A percentile compares a stretch with the other conserved stretches of the same genome.
Conservation (phyloP, 2,113 vertebrate species). For the Saimiri boliviensis region DNA sequence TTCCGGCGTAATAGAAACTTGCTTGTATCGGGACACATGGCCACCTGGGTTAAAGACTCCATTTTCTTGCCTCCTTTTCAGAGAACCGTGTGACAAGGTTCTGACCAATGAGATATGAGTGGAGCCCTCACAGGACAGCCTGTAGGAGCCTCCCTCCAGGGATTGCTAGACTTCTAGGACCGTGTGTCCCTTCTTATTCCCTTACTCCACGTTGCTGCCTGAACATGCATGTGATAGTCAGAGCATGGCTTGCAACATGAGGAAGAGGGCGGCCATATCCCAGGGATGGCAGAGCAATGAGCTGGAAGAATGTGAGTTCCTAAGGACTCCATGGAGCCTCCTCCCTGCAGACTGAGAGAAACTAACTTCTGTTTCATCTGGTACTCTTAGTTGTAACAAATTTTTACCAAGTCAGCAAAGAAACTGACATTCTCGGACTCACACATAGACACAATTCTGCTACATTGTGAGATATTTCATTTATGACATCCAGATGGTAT, state of each 20-base stretch:
- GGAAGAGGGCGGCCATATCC: too few species aligned
- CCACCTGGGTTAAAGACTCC: neutral
- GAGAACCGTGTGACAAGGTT: neutral
- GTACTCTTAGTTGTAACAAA: neutral
- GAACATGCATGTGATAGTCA: neutral
- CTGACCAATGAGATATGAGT: neutral
- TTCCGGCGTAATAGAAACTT: neutral
- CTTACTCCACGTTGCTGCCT: neutral
- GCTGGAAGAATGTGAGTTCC: too few species aligned
- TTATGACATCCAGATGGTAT: neutral
- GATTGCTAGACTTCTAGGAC: neutral
- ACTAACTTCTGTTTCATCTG: too few species aligned
- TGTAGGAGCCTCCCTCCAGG: neutral
- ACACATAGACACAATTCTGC: neutral
- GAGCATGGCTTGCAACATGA: neutral
- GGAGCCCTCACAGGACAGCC: accelerated
- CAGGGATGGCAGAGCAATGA: neutral
- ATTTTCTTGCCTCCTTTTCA: neutral
- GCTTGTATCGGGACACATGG: neutral
- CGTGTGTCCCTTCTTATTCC: neutral
- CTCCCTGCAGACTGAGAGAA: neutral
- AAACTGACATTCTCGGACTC: neutral
- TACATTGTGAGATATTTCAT: neutral
- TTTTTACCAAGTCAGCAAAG: neutral
- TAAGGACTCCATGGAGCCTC: neutral